A percentile compares a stretch with the other conserved stretches of the same genome.
Evolutionary conservation across 2,888 invertebrate genomes (phyloP).

Genomic region (Rhingia rostrata): DNA sequence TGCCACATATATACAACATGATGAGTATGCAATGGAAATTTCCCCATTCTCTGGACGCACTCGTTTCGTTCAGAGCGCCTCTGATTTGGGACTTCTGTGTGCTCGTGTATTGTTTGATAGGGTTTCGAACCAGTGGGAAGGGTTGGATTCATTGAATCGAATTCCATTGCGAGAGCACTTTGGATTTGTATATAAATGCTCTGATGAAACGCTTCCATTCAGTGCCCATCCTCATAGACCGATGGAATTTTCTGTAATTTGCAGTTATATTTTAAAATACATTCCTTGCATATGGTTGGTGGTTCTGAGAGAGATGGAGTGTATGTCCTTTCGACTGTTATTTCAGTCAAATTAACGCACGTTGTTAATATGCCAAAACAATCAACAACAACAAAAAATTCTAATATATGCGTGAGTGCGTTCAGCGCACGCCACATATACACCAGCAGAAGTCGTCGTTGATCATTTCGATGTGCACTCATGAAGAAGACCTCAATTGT

Average conservation of each 20-base stretch:
- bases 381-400: constrained; percentile 1
- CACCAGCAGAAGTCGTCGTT: constrained; percentile 31
- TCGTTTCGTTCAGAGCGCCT: constrained; percentile 7
- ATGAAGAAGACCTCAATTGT: constrained; percentile 63
- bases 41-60: constrained; percentile 7
- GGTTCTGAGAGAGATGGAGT: not conserved
- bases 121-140: not conserved
- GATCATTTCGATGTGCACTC: constrained; percentile 61
- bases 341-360: constrained; percentile 49
- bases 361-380: constrained; percentile 4
- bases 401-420: constrained; percentile 45
- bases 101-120: not conserved
- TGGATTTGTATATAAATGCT: constrained; percentile 62
- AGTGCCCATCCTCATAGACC: not conserved
- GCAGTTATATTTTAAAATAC: constrained; percentile 57
- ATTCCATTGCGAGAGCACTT: constrained; percentile 60
- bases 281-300: not conserved
- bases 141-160: constrained; percentile 43
- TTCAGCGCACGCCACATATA: constrained; percentile 28
- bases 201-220: constrained; percentile 28
- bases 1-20: not conserved
- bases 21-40: constrained; percentile 17
- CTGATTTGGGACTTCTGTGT: constrained; percentile 29
- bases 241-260: constrained; percentile 54
- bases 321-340: constrained; percentile 44